Evolutionary conservation across 2,797 vertebrate species (phyloP).

Genomic region (Leptodactylus fallax): DNA sequence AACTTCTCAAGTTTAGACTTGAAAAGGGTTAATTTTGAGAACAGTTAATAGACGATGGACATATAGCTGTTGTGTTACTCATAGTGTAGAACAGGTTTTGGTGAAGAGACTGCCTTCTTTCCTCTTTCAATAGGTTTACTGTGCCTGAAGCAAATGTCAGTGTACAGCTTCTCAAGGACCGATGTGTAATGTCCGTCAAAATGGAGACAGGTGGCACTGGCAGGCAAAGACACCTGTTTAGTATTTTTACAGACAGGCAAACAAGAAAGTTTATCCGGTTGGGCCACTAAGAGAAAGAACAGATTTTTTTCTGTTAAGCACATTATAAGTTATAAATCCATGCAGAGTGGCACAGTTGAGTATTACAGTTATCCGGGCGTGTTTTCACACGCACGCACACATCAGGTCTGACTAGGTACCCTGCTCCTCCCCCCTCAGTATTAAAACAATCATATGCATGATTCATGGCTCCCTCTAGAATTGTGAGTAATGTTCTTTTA

Average conservation of each 20-base stretch:
- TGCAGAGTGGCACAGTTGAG: constrained; percentile 22
- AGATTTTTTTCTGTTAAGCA: constrained; percentile 22
- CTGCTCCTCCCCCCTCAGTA: constrained; percentile 8
- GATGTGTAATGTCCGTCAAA: constrained; percentile 50
- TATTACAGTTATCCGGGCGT: constrained; percentile 55
- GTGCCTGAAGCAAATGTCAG: constrained; percentile 59
- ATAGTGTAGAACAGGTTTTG: constrained; percentile 50
- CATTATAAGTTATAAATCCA: constrained; percentile 36
- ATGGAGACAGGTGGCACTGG: constrained; percentile 47
- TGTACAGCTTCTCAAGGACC: constrained; percentile 33
- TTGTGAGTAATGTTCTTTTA: constrained; percentile 30
- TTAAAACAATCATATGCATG: constrained; percentile 41
- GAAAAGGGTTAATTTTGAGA: constrained; percentile 14
- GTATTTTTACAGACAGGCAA: constrained; percentile 21
- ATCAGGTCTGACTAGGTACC: constrained; percentile 53
- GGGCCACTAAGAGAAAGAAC: constrained; percentile 24
- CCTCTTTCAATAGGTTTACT: constrained; percentile 46
- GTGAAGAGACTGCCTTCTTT: constrained; percentile 38
- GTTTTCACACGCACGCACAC: constrained; percentile 58
- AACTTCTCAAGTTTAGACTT: background rate
- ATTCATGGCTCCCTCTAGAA: constrained; percentile 40
- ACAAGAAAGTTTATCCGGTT: background rate
- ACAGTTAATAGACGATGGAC: constrained; percentile 27
- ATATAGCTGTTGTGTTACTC: constrained; percentile 1
- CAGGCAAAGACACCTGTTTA: constrained; percentile 47